Base-by-base conservation (phyloP, 2,888 invertebrate genomes). In the Dryobota labecula region DNA sequence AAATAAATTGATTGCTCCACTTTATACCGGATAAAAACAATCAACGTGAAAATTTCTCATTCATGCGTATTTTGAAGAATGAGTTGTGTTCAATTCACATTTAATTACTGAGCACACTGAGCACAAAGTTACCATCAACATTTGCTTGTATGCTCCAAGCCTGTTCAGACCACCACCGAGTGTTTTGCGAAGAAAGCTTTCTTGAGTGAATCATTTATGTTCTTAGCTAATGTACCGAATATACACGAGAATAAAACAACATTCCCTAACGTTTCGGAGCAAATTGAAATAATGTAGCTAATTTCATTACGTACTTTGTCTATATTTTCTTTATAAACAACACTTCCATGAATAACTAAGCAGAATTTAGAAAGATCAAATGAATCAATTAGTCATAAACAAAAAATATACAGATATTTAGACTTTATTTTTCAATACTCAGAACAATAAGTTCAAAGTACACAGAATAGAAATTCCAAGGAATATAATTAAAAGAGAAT, bases 61-160 rank as follows among this genome's bases (percentile, higher is more conserved):
- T 47, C 15, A 1, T 47, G 15, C 27, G 41, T 33, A 36, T 60
- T 27, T 24, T 30, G 36, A 36, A 64, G 38, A 67, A 78, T 86
- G 84, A 87, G 87, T 89, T 89, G 89, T 89, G 91, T 91, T 91
- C 89, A 89, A 90, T 91, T 90, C 87, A 87, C 86, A 90, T 90
- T 91, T 90, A 91, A 92, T 92, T 92, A 89, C 85, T 76, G 78
- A 83, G 84, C 72, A 86, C 78, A 89, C 85, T 76, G 78, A 83
- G 84, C 72, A 86, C 78, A 83, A 89, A 89, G 86, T 86, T 85
- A 84, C 73, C 68, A 82, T 82, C 80, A 84, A 86, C 76, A 85
- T 84, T 84, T 78, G 73, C 79, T 79, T 62, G 68, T 80, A 79
- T 74, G 71, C 73, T 82, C 67, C 36, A 77, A 78, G 77, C 78